Base-by-base conservation (phyloP, 2,888 invertebrate species). In the Odontocolon sp. region DNA sequence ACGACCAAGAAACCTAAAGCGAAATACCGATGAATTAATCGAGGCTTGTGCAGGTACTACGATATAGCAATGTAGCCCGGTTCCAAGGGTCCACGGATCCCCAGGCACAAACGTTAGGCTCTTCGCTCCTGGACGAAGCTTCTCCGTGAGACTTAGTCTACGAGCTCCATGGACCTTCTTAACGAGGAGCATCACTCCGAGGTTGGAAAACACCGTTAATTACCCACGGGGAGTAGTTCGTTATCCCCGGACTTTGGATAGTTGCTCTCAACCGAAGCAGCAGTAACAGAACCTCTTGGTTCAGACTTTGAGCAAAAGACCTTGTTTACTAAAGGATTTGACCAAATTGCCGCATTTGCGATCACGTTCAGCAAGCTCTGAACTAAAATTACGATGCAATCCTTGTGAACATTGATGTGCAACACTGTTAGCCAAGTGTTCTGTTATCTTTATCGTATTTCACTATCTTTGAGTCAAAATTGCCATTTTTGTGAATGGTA, bases 141-240 rank as follows among this genome's bases (percentile, higher is more conserved):
- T 70, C 70, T 57, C 40, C 16, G 74, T 52, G 45, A 63, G 40
- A 56, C 59, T 64, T 81, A 77, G 72, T 82, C 83, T 84, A 82
- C 80, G 82, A 81, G 78, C 77, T 70, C 23, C 67, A 64, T 78
- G 80, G 83, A 81, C 84, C 87, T 80, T 84, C 84, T 83, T 89
- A 90, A 90, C 89, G 89, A 89, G 88, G 74, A 83, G 85, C 87
- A 90, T 90, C 89, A 89, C 87, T 89, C 87, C 83, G 74, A 81
- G 81, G 82, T 81, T 83, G 86, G 86, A 86, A 87, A 86, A 87
- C 87, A 84, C 87, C 89, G 88, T 90, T 89, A 89, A 89, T 90
- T 89, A 90, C 86, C 87, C 86, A 72, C 74, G 68, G 64, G 74
- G 81, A 83, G 84, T 82, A 83, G 84, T 88, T 86, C 85, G 85